These are phyloP conservation scores for Paedocypris sp. DNA, from an alignment of 2,113 vertebrate species.

Conservation along the genomic window DNA sequence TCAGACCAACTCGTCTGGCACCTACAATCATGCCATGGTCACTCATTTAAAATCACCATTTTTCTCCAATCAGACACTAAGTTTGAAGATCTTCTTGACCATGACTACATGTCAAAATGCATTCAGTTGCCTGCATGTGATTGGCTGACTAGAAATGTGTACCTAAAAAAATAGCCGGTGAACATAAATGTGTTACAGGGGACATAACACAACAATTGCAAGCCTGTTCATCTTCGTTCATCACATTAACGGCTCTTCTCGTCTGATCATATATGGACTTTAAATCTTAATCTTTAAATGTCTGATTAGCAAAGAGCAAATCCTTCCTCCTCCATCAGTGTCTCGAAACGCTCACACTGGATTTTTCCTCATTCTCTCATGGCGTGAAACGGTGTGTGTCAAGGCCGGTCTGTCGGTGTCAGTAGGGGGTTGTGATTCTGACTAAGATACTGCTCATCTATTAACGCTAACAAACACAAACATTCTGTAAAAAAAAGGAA, in stretches of 20 bases:
- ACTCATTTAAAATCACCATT: too few species aligned
- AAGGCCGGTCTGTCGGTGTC: conserved; percentile 30
- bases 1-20: too few species aligned
- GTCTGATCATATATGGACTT: background rate
- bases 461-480: conserved; percentile 4
- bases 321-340: conserved; percentile 11
- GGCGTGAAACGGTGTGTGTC: conserved; percentile 7
- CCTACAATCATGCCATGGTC: too few species aligned
- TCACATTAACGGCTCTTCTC: conserved; percentile 6
- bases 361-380: conserved; percentile 5
- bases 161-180: too few species aligned
- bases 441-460: conserved; percentile 18
- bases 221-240: background rate
- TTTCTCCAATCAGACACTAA: too few species aligned
- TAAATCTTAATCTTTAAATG: conserved; percentile 13
- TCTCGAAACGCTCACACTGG: background rate
- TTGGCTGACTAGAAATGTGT: too few species aligned
- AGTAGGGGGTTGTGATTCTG: conserved; percentile 20
- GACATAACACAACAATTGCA: background rate
- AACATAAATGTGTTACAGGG: conserved; percentile 22
- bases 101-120: too few species aligned
- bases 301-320: conserved; percentile 13
- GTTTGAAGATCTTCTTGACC: too few species aligned
- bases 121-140: too few species aligned
- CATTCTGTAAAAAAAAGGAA: conserved; percentile 28